A percentile compares a stretch with the other conserved stretches of the same genome.
These are phyloP conservation scores for Tapirus terrestris DNA, from an alignment of 2,113 vertebrate species.

Conservation along the genomic window DNA sequence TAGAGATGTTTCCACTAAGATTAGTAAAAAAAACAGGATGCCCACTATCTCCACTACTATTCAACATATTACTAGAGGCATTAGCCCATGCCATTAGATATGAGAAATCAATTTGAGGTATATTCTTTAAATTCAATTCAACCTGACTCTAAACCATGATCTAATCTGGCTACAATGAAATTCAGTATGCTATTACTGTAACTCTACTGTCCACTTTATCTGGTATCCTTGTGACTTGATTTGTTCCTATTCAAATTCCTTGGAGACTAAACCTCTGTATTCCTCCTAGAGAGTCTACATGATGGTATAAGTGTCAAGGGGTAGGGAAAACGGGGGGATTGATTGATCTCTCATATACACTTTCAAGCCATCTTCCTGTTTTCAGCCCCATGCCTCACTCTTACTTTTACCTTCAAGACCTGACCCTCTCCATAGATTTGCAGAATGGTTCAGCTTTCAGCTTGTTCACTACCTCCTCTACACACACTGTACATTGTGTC, in stretches of 20 bases:
- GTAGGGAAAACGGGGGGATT: not conserved
- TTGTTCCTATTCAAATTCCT: not conserved
- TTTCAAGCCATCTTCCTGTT: not conserved
- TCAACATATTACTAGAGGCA: not conserved
- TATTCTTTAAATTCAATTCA: not conserved
- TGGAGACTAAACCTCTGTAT: not conserved
- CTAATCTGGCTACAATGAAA: not conserved
- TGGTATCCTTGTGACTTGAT: not conserved
- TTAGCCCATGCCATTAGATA: not conserved
- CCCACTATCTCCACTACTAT: not conserved
- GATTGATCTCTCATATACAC: not conserved
- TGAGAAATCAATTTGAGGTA: not conserved
- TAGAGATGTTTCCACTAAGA: not conserved
- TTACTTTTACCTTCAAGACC: not conserved
- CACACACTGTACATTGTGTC: not conserved
- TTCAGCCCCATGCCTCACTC: not conserved
- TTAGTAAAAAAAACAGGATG: not conserved
- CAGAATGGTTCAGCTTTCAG: not conserved
- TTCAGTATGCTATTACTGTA: not conserved
- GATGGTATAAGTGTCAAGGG: too few relatives aligned
- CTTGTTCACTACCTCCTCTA: not conserved
- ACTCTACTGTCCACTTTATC: not conserved
- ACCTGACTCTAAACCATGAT: not conserved
- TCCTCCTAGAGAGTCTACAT: not conserved
- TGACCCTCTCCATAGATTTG: not conserved